phyloP scores from a whole-genome alignment of 2,797 vertebrate genomes.

The Peromyscus aztecus region DNA sequence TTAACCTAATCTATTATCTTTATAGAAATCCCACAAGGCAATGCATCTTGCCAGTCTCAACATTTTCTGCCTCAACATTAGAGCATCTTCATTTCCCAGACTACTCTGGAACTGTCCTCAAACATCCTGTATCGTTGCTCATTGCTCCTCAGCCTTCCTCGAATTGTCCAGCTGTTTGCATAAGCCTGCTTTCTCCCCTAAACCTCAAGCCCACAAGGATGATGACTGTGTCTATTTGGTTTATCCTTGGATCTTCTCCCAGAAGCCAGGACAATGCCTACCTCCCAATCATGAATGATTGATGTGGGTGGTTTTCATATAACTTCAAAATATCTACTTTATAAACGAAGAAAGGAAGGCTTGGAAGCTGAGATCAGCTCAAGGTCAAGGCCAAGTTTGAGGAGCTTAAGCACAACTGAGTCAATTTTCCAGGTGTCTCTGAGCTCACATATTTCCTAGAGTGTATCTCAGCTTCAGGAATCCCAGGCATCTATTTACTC shows the following conservation, averaged over 20 bases:
- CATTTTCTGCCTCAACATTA: slow-evolving; percentile 4
- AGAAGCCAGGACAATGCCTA: neutral
- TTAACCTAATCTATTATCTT: neutral
- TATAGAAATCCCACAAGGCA: neutral
- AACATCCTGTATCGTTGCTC: neutral
- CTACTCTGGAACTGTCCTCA: neutral
- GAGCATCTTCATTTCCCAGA: neutral
- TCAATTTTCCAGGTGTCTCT: neutral
- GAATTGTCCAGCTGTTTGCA: neutral
- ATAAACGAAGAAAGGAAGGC: neutral
- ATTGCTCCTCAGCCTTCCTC: neutral
- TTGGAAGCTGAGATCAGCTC: neutral
- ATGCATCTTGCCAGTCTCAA: neutral
- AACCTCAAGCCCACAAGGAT: neutral
- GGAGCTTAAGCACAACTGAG: neutral
- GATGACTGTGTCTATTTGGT: neutral
- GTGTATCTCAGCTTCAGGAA: neutral
- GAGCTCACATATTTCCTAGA: neutral
- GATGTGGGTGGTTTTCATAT: neutral
- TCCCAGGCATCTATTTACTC: neutral
- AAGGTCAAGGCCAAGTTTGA: slow-evolving; percentile 9
- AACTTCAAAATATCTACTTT: slow-evolving; percentile 4
- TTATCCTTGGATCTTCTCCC: neutral
- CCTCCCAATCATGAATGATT: neutral
- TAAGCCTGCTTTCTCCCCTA: neutral